Conservation (phyloP, 37 sponge, comb jelly and placozoan species). For the Theonella swinhoei region DNA sequence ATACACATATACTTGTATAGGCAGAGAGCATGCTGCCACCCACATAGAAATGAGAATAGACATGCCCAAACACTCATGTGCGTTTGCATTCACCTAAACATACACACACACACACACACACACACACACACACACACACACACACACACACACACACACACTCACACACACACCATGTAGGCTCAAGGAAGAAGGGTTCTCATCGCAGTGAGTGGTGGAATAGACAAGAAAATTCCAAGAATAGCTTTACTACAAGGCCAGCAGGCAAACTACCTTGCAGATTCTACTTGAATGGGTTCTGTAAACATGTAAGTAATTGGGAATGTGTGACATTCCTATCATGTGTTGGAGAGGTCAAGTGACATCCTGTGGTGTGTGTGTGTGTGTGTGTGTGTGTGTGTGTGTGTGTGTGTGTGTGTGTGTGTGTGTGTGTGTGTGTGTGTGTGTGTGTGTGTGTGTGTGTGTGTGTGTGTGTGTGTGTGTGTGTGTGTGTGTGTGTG, state of each 20-base stretch:
- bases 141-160: no score
- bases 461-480: no score
- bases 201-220: slow-evolving; percentile 1
- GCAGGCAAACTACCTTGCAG: slow-evolving; percentile 49
- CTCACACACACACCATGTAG: slow-evolving; percentile 12
- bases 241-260: not conserved
- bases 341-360: no score
- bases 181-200: slow-evolving; percentile 23
- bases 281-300: slow-evolving; percentile 61
- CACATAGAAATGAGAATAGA: no score
- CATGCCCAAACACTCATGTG: no score
- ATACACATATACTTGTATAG: no score
- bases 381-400: slow-evolving; percentile 11
- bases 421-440: slow-evolving; percentile 3
- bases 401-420: not conserved
- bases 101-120: not conserved
- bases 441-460: not conserved
- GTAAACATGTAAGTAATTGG: slow-evolving; percentile 68
- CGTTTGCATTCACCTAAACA: not conserved
- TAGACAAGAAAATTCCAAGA: slow-evolving; percentile 40
- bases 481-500: slow-evolving; percentile 23
- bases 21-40: no score
- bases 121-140: no score
- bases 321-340: not conserved
- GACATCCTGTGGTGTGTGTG: slow-evolving; percentile 2